Evolutionary conservation across 2,113 vertebrate genomes (phyloP), one percentile per base, ranked within the genome.

Genomic region (Ptychochromis oligacanthus): DNA sequence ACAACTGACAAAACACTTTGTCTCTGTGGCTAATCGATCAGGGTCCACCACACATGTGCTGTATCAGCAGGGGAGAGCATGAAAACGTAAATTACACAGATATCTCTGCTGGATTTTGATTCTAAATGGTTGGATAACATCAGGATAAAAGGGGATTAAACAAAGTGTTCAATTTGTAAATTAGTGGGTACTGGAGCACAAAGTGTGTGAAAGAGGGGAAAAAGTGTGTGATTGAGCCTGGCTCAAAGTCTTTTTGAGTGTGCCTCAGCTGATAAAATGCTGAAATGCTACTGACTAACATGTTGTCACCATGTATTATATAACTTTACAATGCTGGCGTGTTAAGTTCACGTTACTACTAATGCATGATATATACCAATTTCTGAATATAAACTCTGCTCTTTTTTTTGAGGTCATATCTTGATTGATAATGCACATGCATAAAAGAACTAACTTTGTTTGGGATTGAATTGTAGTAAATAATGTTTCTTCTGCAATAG

Each of bases 71-170:
- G 60, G 60, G 12, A 90, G 49, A 80, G 52, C 76, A 75, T 26
- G 61, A 75, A 67, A 85, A 84, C 65, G 49, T 83, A 86, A 87
- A 92, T 91, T 77, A 90, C 77, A 74, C 56, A 61, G 61, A 83
- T 82, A 70, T 81, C 75, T 80, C 80, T 79, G 64, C 46, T 81
- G 62, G 56, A 38, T 75, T 84, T 85, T 77, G 56, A 74, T 52
- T 85, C 61, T 94, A 90, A 93, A 93, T 83, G 84, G 74, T 24
- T 14, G 87, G 77, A 87, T 91, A 83, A 83, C 43, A 75, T 83
- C 65, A 77, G 89, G 86, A 92, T 85, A 87, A 80, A 75, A 26
- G 54, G 28, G 80, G 88, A 92, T 91, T 91, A 89, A 91, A 88
- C 87, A 84, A 87, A 83, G 83, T 84, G 78, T 82, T 89, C 58